A percentile compares a stretch with the other conserved stretches of the same genome.
Evolutionary conservation across 2,888 invertebrate genomes (phyloP).

Genomic region (Heliconius hortense): DNA sequence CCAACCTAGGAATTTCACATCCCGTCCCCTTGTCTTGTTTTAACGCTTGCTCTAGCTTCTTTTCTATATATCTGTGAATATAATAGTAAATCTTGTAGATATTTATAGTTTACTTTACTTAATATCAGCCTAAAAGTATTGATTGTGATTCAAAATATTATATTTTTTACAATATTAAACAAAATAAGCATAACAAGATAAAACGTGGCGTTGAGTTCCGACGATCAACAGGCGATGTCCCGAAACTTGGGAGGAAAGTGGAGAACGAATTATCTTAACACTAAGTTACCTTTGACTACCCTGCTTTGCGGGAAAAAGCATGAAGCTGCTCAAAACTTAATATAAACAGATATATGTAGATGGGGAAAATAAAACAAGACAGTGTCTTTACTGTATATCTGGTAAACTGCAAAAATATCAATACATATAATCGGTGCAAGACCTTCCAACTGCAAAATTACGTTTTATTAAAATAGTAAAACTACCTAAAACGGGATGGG

Average conservation of each 20-base stretch:
- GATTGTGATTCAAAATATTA: neutral
- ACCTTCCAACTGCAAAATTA: too few species aligned
- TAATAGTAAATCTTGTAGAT: conserved; percentile 7
- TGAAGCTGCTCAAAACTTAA: neutral
- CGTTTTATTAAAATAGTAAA: too few species aligned
- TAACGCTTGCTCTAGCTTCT: conserved; percentile 59
- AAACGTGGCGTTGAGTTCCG: neutral
- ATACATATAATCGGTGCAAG: too few species aligned
- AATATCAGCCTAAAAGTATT: neutral
- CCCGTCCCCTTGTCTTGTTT: conserved; percentile 67
- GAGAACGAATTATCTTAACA: too few species aligned
- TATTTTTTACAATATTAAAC: neutral
- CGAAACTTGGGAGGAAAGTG: neutral
- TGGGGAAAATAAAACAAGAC: neutral
- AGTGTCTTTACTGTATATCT: too few species aligned
- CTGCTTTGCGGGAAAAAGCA: neutral
- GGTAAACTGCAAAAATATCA: neutral
- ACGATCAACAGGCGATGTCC: neutral
- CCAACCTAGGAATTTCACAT: conserved; percentile 71
- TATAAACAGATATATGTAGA: neutral
- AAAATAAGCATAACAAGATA: too few species aligned
- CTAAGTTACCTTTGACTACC: too few species aligned
- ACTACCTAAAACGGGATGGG: too few species aligned
- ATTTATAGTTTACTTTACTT: neutral
- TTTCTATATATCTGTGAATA: conserved; percentile 60